A percentile compares a stretch with the other conserved stretches of the same genome.
Evolutionary conservation across 2,888 invertebrate genomes (phyloP).

Genomic region (Synanthedon formicaeformis): DNA sequence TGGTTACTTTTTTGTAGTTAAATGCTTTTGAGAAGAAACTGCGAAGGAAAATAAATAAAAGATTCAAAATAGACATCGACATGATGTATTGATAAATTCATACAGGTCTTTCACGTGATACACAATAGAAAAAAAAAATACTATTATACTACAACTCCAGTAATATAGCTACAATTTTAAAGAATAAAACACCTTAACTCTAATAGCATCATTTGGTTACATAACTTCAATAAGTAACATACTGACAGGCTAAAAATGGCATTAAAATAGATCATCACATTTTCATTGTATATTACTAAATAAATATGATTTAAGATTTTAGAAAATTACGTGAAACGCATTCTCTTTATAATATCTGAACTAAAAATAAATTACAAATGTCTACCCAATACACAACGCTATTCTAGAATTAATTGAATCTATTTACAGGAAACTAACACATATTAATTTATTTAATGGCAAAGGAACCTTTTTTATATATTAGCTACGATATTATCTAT

Average conservation of each 20-base stretch:
- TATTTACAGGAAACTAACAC: neutral
- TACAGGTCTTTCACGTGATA: conserved; percentile 59
- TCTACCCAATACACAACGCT: neutral
- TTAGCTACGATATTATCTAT: neutral
- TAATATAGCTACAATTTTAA: conserved; percentile 29
- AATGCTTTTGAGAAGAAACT: neutral
- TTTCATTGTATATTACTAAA: conserved; percentile 37
- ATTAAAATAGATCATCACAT: conserved; percentile 63
- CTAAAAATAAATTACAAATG: neutral
- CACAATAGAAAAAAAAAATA: conserved; percentile 65
- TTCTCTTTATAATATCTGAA: conserved; percentile 6
- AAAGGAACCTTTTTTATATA: neutral
- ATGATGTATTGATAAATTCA: conserved; percentile 64
- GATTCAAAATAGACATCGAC: conserved; percentile 41
- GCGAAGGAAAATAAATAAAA: conserved; percentile 6
- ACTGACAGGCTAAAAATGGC: conserved; percentile 62
- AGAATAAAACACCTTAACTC: conserved; percentile 59
- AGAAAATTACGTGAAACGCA: conserved; percentile 6
- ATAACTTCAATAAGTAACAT: conserved; percentile 56
- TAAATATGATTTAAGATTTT: conserved; percentile 18
- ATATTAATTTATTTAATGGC: neutral
- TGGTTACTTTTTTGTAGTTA: too few relatives aligned
- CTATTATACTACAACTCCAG: conserved; percentile 51
- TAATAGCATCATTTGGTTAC: conserved; percentile 67
- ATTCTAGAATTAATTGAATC: neutral